phyloP scores from a whole-genome alignment of 2,113 vertebrate species.

The Emydura subglobosa region DNA sequence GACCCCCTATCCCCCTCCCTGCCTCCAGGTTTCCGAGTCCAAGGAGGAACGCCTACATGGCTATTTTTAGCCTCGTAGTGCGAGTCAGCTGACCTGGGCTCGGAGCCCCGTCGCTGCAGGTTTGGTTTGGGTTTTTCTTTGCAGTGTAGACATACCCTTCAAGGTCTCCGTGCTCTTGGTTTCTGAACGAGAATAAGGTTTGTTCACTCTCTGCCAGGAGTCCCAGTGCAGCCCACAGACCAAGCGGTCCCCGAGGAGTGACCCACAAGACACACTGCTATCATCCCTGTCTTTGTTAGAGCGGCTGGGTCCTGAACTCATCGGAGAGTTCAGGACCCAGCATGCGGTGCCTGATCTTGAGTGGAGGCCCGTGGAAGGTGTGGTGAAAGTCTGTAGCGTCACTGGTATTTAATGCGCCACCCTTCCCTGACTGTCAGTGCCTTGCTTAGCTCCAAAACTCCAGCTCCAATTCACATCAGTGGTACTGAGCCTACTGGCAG shows the following conservation, averaged over 20 bases:
- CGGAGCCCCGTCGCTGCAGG: background rate
- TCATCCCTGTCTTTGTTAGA: background rate
- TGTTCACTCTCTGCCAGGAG: background rate
- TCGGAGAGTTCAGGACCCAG: background rate
- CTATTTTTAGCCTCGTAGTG: background rate
- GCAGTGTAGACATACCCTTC: background rate
- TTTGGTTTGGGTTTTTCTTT: background rate
- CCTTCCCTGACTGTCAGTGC: background rate
- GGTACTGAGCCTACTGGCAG: background rate
- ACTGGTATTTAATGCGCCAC: background rate
- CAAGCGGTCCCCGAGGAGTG: background rate
- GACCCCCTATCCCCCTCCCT: too few species aligned
- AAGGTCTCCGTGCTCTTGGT: background rate
- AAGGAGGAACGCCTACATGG: background rate
- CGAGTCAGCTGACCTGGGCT: too few species aligned
- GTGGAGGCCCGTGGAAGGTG: too few species aligned
- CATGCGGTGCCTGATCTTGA: background rate
- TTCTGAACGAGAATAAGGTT: background rate
- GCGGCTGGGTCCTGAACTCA: too few species aligned
- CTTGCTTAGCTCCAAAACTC: background rate
- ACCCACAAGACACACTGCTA: background rate
- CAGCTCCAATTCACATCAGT: background rate
- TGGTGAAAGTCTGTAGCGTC: background rate
- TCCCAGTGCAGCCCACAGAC: background rate
- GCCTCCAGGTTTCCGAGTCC: too few species aligned